A percentile compares a stretch with the other conserved stretches of the same genome.
These are phyloP conservation scores for Solea solea DNA, from an alignment of 2,113 vertebrate genomes.

Conservation along the genomic window DNA sequence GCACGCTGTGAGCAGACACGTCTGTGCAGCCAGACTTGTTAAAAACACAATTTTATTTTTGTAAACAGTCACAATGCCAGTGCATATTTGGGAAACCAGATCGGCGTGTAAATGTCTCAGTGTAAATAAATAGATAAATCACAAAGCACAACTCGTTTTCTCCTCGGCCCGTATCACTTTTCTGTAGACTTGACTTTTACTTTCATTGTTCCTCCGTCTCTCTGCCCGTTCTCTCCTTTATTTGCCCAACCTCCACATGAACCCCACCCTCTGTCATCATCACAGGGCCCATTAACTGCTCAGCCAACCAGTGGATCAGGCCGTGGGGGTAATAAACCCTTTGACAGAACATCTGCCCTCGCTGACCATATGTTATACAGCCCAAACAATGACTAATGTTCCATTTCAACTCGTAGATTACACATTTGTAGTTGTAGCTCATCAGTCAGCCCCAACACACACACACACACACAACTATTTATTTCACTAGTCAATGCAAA, in stretches of 20 bases:
- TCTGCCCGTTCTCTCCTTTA: not conserved
- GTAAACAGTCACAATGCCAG: too few species aligned
- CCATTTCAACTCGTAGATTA: slow-evolving; percentile 1
- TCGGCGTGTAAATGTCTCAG: too few species aligned
- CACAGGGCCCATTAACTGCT: slow-evolving; percentile 41
- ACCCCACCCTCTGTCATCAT: slow-evolving; percentile 33
- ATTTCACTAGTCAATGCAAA: not conserved
- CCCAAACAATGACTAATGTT: slow-evolving; percentile 16
- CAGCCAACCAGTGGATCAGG: slow-evolving; percentile 1
- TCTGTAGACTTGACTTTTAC: not conserved
- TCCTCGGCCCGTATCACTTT: not conserved
- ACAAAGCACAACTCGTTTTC: not conserved
- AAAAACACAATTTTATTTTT: too few species aligned
- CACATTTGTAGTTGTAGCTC: not conserved
- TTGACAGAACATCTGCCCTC: slow-evolving; percentile 57
- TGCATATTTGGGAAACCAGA: too few species aligned
- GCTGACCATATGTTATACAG: slow-evolving; percentile 17
- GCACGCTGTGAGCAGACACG: too few species aligned
- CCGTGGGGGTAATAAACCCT: slow-evolving; percentile 44
- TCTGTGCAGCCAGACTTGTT: too few species aligned
- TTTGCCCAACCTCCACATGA: slow-evolving; percentile 21
- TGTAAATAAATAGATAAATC: not conserved
- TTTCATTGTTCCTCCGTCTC: not conserved
- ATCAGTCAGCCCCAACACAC: not conserved
- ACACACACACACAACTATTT: not conserved